Evolutionary conservation across 2,888 invertebrate genomes (phyloP), one percentile per base, ranked within the genome.

Genomic region (Leucophora obtusa): DNA sequence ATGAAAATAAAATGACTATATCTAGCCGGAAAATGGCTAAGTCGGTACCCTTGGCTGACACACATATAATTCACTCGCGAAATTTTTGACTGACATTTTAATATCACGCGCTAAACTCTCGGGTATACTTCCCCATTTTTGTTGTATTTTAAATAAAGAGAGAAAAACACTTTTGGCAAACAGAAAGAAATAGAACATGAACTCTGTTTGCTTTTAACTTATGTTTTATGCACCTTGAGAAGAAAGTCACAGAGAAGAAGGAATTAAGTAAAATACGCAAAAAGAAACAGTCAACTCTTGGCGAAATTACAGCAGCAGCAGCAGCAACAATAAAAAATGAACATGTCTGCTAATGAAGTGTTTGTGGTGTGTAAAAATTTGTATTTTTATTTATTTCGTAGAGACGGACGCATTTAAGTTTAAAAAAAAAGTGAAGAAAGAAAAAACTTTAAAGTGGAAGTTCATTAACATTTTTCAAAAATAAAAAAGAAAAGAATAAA

Each of bases 391-490:
- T 54, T 28, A 43, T 73, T 43, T 38, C 11, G 54, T 60, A 35
- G n/a, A 69, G 63, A 65, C 65, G 70, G 59, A 53, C 59, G 28
- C 18, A 54, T 68, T 68, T 62, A 66, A 21, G 24, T 63, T 50
- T 33, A 14, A 62, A 50, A 83, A 59, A 84, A 84, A 83, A 85
- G 86, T 82, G 86, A 84, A 85, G 84, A 56, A 56, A 54, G 24
- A 69, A 63, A 33, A 11, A 33, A 50, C 84, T 60, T 53, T 17
- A 33, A 80, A 58, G 38, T 69, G 73, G 86, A 87, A 88, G 88
- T 88, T 88, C 88, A 88, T 88, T 88, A 88, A 88, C 88, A 88
- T 88, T 87, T 88, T 87, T 87, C 84, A 83, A 87, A 87, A 74
- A 80, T 78, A 82, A 82, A 82, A 82, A 82, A 81, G 60, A 80